phyloP scores from a whole-genome alignment of 2,797 vertebrate genomes.

The Eospalax fontanierii region DNA sequence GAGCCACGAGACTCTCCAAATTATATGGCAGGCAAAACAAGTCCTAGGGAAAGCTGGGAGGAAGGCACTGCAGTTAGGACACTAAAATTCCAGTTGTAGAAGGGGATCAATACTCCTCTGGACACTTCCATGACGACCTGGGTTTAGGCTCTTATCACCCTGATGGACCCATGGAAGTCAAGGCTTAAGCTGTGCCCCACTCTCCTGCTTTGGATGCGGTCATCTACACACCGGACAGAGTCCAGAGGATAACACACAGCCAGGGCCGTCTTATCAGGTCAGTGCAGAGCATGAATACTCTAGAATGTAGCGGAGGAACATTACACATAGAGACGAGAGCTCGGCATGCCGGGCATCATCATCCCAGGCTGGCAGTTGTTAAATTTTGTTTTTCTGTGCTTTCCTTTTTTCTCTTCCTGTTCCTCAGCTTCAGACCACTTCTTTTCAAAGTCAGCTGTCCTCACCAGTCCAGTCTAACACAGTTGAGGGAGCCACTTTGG shows the following conservation, averaged over 20 bases:
- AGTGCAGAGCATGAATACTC: neutral
- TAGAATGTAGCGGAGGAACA: neutral
- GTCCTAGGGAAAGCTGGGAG: slow-evolving; percentile 10
- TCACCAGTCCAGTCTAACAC: neutral
- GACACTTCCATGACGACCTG: neutral
- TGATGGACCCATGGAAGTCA: neutral
- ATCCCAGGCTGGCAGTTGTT: neutral
- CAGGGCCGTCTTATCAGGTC: neutral
- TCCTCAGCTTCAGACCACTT: neutral
- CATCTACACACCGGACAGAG: neutral
- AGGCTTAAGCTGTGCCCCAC: neutral
- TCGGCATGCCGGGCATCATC: neutral
- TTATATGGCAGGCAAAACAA: slow-evolving; percentile 63
- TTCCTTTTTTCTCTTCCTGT: neutral
- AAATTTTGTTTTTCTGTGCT: fast-evolving
- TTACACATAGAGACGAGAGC: neutral
- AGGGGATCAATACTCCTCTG: neutral
- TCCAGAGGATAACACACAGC: neutral
- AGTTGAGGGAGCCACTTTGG: neutral
- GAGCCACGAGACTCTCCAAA: slow-evolving; percentile 67
- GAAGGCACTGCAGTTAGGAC: too few species aligned
- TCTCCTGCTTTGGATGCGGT: neutral
- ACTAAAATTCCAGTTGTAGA: neutral
- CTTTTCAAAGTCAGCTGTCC: slow-evolving; percentile 35
- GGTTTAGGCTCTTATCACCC: neutral